phyloP scores from a whole-genome alignment of 1,140 invertebrate genomes.

The Microvelia longipes region DNA sequence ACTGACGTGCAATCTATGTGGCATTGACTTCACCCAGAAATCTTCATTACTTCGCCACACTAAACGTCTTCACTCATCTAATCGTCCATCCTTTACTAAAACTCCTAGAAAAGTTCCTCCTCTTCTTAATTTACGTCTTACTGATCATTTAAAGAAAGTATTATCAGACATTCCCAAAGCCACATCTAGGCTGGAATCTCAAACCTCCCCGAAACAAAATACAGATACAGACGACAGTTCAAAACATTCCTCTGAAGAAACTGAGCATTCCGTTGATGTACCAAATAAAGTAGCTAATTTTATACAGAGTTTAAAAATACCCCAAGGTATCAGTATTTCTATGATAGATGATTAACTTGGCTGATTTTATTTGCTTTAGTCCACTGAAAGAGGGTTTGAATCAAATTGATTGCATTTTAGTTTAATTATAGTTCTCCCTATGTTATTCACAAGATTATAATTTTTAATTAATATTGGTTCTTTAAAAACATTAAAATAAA shows the following conservation, averaged over 20 bases:
- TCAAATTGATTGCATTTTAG: too few species aligned
- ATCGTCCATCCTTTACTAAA: neutral
- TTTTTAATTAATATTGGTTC: too few species aligned
- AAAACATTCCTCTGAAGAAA: conserved; percentile 1
- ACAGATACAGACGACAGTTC: neutral
- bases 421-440: too few species aligned
- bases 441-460: too few species aligned
- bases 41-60: conserved; percentile 22
- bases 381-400: too few species aligned
- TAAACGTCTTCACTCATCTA: conserved; percentile 18
- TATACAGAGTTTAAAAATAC: conserved; percentile 21
- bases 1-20: conserved; percentile 19
- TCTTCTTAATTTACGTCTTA: neutral
- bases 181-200: neutral
- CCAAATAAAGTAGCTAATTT: neutral
- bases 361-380: too few species aligned
- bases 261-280: neutral
- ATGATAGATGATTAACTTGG: conserved; percentile 5
- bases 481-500: too few species aligned
- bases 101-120: neutral
- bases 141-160: neutral
- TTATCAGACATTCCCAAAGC: too few species aligned
- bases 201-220: neutral
- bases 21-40: conserved; percentile 23
- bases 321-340: conserved; percentile 1